Evolutionary conservation across 92 coral and sea anemone genomes (phyloP).

Genomic region (Hydrozoanthus gracilis): DNA sequence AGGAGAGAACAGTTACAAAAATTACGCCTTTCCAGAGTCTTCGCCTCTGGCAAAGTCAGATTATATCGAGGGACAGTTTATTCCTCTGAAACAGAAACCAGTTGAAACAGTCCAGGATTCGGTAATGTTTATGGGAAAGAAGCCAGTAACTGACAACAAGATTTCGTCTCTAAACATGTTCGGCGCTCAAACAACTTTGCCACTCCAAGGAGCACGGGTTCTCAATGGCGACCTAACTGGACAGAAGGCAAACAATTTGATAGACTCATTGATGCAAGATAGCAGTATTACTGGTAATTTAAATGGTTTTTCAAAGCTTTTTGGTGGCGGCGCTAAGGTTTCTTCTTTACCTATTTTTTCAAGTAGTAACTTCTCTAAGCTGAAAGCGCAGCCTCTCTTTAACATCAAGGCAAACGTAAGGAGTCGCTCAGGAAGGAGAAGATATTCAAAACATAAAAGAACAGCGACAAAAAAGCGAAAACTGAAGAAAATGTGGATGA

Average conservation of each 20-base stretch:
- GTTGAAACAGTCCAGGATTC: conserved; percentile 32
- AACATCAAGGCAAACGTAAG: conserved; percentile 26
- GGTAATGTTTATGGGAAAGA: conserved; percentile 40
- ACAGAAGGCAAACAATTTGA: conserved; percentile 23
- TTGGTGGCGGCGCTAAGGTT: conserved; percentile 18
- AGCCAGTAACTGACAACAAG: not conserved
- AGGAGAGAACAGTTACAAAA: conserved; percentile 9
- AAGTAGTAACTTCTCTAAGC: conserved; percentile 38
- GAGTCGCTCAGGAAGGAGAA: conserved; percentile 15
- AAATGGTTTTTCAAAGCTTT: conserved; percentile 14
- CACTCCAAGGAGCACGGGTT: not conserved
- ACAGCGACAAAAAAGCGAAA: not conserved
- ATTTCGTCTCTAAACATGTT: not conserved
- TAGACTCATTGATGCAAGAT: conserved; percentile 20
- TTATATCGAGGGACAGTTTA: not conserved
- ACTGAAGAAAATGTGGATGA: conserved; percentile 10
- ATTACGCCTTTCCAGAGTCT: conserved; percentile 28
- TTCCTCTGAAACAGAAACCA: conserved; percentile 29
- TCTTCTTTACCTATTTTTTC: conserved; percentile 30
- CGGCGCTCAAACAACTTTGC: not conserved
- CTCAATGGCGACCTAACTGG: conserved; percentile 25
- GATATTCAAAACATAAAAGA: not conserved
- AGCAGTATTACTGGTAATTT: conserved; percentile 26
- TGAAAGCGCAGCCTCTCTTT: conserved; percentile 8
- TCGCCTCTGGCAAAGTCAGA: conserved; percentile 35